These are phyloP conservation scores for human DNA, from an alignment of 2,113 vertebrate species.

Conservation along the genomic window GRCh38 chr12:75956001-75956500, in stretches of 20 bases:
- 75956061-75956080: constrained; percentile 55
- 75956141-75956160: neutral
- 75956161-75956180: constrained; percentile 1
- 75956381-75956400: neutral
- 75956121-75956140: constrained; percentile 28
- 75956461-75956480: neutral
- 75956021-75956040: constrained; percentile 35
- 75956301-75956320: neutral
- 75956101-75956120: neutral
- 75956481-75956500: neutral
- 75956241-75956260: neutral
- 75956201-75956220: constrained; percentile 15
- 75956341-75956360: neutral
- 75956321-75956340: neutral
- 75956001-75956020: constrained; percentile 12
- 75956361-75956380: neutral
- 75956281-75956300: neutral
- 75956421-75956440: neutral
- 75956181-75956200: constrained; percentile 26
- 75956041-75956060: neutral
- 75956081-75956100: neutral
- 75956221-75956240: constrained; percentile 11
- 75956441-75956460: neutral
- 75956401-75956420: neutral
- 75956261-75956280: neutral